phyloP scores from a whole-genome alignment of 1,140 invertebrate species.

The Drosophila albomicans region DNA sequence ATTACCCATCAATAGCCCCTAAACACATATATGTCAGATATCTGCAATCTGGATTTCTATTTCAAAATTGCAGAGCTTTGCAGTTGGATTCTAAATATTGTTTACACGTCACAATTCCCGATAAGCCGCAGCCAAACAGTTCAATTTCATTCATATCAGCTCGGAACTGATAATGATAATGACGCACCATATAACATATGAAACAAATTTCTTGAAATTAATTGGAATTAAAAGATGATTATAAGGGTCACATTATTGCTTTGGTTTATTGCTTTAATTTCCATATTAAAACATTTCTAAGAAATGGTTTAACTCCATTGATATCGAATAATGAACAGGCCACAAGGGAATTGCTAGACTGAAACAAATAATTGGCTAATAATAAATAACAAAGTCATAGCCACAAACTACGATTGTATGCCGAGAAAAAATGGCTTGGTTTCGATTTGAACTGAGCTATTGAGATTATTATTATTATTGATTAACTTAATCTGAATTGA shows the following conservation, averaged over 20 bases:
- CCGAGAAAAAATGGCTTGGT: no score
- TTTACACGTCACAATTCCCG: neutral
- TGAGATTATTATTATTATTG: no score
- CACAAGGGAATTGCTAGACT: neutral
- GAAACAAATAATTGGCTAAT: constrained; percentile 1
- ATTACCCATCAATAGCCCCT: neutral
- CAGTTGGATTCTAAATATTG: neutral
- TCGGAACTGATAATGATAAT: neutral
- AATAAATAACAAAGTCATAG: neutral
- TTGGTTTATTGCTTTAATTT: neutral
- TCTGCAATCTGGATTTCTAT: neutral
- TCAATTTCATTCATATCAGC: neutral
- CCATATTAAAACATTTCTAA: no score
- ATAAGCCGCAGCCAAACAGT: neutral
- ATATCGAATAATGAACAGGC: no score
- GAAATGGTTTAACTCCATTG: no score
- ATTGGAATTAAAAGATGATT: neutral
- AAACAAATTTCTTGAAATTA: neutral
- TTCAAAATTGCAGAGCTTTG: neutral
- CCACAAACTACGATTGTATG: no score
- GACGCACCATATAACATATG: neutral
- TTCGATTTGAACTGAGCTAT: no score
- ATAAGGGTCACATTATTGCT: neutral
- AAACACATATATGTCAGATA: no score
- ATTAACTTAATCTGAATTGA: no score